Conservation (phyloP, 23 tunicate genomes). For the Halocynthia roretzi region DNA sequence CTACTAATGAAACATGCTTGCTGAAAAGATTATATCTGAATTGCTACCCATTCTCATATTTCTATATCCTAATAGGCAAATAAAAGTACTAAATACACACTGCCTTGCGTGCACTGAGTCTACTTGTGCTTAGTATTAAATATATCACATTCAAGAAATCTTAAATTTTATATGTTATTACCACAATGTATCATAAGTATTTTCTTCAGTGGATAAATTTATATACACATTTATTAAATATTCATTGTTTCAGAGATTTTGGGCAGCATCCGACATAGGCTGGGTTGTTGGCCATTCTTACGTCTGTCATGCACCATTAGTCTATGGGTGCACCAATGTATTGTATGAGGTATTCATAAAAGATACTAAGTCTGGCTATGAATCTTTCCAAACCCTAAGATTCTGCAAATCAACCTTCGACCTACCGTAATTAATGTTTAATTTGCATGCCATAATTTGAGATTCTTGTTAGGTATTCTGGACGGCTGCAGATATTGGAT, state of each 20-base stretch:
- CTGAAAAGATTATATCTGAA: too few species aligned
- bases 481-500: constrained; percentile 93
- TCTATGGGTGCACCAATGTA: constrained; percentile 58
- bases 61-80: too few species aligned
- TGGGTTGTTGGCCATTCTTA: constrained; percentile 94
- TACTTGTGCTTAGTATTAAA: too few species aligned
- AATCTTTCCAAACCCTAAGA: too few species aligned
- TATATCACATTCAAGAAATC: too few species aligned
- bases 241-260: constrained; percentile 44
- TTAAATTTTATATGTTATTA: too few species aligned
- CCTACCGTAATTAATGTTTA: background rate
- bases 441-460: constrained; percentile 18
- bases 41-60: too few species aligned
- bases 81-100: too few species aligned
- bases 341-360: constrained; percentile 66
- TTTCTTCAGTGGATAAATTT: background rate
- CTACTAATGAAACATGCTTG: too few species aligned
- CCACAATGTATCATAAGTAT: background rate
- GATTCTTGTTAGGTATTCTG: constrained; percentile 48
- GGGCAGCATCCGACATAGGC: constrained; percentile 88
- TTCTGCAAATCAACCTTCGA: too few species aligned
- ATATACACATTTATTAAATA: background rate
- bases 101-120: too few species aligned
- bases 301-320: constrained; percentile 79
- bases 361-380: too few species aligned